Evolutionary conservation across 2,888 invertebrate species (phyloP).

Genomic region (Clivina fossor): DNA sequence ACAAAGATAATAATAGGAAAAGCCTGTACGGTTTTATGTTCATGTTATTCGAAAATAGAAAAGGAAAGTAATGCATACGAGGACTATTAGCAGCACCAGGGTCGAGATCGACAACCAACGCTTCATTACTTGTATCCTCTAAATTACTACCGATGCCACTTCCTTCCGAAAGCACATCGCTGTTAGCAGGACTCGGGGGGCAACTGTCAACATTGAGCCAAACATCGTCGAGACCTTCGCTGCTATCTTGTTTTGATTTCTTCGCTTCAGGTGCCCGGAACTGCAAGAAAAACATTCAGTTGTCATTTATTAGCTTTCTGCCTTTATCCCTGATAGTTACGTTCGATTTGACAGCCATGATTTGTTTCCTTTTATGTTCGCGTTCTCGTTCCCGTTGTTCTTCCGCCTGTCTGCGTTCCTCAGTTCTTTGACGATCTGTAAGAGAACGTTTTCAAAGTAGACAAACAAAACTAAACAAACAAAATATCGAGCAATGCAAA

Average conservation of each 20-base stretch:
- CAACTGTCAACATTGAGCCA: constrained; percentile 49
- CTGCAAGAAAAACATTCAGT: constrained; percentile 42
- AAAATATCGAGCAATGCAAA: constrained; percentile 40
- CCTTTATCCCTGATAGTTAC: constrained; percentile 25
- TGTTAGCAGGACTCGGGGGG: constrained; percentile 53
- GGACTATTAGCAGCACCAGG: constrained; percentile 44
- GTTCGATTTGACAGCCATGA: constrained; percentile 63
- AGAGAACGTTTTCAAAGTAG: background rate
- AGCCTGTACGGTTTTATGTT: background rate
- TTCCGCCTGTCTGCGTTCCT: constrained; percentile 72
- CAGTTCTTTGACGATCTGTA: constrained; percentile 81
- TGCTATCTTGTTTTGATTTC: constrained; percentile 43
- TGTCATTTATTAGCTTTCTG: constrained; percentile 14
- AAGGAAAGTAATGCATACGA: constrained; percentile 2
- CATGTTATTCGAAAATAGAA: background rate
- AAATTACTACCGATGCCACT: constrained; percentile 48
- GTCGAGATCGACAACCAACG: constrained; percentile 56
- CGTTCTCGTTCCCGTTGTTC: constrained; percentile 59
- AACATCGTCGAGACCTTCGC: constrained; percentile 43
- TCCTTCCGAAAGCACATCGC: constrained; percentile 38
- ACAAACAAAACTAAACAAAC: constrained; percentile 6
- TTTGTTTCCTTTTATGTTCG: constrained; percentile 74
- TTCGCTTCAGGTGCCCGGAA: constrained; percentile 46
- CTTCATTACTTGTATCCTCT: constrained; percentile 75
- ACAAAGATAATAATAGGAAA: too few relatives aligned